Evolutionary conservation across 2,797 vertebrate genomes (phyloP).

Genomic region (Microctenopoma lineatum): DNA sequence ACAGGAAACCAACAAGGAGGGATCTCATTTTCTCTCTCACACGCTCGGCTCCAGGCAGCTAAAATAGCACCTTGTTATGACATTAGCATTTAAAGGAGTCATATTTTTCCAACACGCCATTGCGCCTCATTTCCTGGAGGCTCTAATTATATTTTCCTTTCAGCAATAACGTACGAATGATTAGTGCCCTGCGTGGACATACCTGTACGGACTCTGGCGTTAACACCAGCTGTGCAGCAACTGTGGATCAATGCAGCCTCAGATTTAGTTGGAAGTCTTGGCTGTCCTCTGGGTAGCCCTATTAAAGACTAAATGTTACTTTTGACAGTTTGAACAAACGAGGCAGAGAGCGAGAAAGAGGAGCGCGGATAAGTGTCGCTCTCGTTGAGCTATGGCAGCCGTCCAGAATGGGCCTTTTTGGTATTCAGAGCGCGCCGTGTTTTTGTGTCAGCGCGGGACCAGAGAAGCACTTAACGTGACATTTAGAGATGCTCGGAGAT

Average conservation of each 20-base stretch:
- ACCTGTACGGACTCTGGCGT: slow-evolving; percentile 16
- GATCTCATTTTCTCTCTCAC: slow-evolving; percentile 41
- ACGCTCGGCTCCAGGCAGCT: slow-evolving; percentile 28
- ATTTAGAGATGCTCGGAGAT: slow-evolving; percentile 77
- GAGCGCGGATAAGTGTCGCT: slow-evolving; percentile 42
- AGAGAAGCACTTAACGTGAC: slow-evolving; percentile 82
- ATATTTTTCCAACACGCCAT: slow-evolving; percentile 8
- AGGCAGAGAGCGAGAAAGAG: slow-evolving; percentile 39
- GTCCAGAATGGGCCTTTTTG: slow-evolving; percentile 60
- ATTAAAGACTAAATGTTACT: slow-evolving; percentile 62
- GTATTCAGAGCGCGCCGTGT: slow-evolving; percentile 67
- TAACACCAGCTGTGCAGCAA: slow-evolving; percentile 13
- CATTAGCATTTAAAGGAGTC: slow-evolving; percentile 49
- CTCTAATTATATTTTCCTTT: slow-evolving; percentile 43
- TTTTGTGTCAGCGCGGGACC: slow-evolving; percentile 72
- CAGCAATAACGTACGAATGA: slow-evolving; percentile 34
- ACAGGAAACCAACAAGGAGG: slow-evolving; percentile 23
- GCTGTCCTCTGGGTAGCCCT: slow-evolving; percentile 34
- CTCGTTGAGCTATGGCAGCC: slow-evolving; percentile 61
- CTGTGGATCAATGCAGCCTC: slow-evolving; percentile 16
- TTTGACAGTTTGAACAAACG: slow-evolving; percentile 68
- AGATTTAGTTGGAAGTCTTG: slow-evolving; percentile 43
- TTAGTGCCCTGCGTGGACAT: slow-evolving; percentile 28
- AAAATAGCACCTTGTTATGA: slow-evolving; percentile 50
- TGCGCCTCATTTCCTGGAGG: slow-evolving; percentile 29